A percentile compares a stretch with the other conserved stretches of the same genome.
phyloP scores from a whole-genome alignment of 2,888 invertebrate species.

The Aphrophora alni region DNA sequence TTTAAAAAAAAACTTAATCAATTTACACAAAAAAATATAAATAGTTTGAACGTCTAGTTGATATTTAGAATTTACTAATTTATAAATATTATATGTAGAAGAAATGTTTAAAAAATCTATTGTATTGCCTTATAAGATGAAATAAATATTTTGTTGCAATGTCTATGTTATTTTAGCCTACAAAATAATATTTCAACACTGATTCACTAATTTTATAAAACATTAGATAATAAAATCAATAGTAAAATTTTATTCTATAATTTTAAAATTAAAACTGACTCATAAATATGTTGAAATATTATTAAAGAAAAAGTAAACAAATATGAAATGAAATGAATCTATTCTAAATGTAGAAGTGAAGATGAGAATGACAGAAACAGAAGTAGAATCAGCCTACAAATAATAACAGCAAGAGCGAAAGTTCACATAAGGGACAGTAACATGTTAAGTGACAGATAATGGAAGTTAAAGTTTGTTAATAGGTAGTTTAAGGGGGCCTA shows the following conservation, averaged over 20 bases:
- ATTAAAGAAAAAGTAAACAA: neutral
- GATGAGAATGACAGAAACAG: neutral
- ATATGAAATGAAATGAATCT: neutral
- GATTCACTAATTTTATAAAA: no score
- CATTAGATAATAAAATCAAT: no score
- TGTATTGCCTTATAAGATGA: no score
- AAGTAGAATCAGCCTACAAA: neutral
- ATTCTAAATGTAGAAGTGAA: neutral
- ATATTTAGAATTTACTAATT: no score
- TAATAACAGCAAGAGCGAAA: neutral
- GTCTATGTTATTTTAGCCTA: neutral
- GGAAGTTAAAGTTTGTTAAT: slow-evolving; percentile 28
- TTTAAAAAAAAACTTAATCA: no score
- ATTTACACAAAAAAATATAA: no score
- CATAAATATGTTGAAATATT: neutral
- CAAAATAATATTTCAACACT: neutral
- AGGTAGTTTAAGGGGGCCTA: slow-evolving; percentile 11
- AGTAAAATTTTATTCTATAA: neutral
- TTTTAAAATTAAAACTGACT: neutral
- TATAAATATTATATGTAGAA: no score
- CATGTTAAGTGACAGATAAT: slow-evolving; percentile 19
- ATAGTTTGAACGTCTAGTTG: no score
- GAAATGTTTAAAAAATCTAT: no score
- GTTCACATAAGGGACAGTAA: slow-evolving; percentile 1
- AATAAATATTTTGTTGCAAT: neutral